Conservation (phyloP, 1,140 invertebrate genomes). For the Battus philenor region DNA sequence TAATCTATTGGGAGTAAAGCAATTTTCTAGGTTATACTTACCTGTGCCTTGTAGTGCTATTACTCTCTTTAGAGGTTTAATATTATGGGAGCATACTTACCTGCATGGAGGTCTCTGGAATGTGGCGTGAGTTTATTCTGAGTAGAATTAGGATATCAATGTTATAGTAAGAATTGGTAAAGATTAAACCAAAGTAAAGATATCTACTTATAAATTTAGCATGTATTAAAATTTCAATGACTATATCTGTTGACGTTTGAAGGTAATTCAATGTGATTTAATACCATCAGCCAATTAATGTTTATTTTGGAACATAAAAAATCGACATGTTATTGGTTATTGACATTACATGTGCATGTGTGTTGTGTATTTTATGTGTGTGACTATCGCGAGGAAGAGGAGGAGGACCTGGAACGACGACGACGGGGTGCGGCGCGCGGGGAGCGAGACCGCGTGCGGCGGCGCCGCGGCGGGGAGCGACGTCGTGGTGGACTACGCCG, state of each 20-base stretch:
- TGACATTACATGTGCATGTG: constrained; percentile 15
- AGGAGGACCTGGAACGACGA: constrained; percentile 87
- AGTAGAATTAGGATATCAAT: too few species aligned
- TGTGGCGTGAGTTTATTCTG: constrained; percentile 23
- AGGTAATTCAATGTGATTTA: too few species aligned
- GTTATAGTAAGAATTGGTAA: too few species aligned
- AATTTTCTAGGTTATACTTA: constrained; percentile 35
- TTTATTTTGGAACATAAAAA: too few species aligned
- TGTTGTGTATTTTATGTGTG: constrained; percentile 23
- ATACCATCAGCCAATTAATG: too few species aligned
- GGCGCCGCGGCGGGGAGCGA: constrained; percentile 72
- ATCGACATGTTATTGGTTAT: too few species aligned
- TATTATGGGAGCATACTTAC: constrained; percentile 44
- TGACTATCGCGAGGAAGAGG: constrained; percentile 84
- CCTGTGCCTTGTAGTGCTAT: constrained; percentile 20
- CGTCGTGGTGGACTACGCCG: constrained; percentile 79
- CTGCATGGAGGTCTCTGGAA: constrained; percentile 33
- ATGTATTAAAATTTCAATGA: too few species aligned
- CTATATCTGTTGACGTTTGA: too few species aligned
- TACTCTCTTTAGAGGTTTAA: constrained; percentile 15
- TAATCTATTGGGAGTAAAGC: background rate
- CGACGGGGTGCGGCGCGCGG: constrained; percentile 81
- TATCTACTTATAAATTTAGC: too few species aligned
- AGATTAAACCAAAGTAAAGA: too few species aligned
- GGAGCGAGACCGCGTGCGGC: constrained; percentile 78